Conservation (phyloP, 2,113 vertebrate species). For the Chinchilla lanigera region DNA sequence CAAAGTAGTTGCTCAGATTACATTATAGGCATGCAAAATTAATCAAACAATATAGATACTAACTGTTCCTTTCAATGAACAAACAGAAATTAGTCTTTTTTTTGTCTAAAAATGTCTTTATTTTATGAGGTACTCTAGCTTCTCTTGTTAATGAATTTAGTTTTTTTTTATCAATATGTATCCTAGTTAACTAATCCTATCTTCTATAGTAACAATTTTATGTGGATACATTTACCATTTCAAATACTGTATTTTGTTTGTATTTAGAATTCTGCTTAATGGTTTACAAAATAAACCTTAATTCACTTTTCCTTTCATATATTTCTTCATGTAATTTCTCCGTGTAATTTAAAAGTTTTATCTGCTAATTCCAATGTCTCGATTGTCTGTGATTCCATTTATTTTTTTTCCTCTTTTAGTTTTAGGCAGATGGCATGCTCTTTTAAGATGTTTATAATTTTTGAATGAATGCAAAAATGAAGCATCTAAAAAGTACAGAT, state of each 20-base stretch:
- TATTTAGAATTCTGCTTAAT: background rate
- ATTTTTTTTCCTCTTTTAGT: background rate
- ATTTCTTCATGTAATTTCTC: background rate
- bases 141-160: background rate
- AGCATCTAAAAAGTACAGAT: background rate
- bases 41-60: too few species aligned
- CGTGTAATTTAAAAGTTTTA: background rate
- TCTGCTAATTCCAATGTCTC: background rate
- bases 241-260: background rate
- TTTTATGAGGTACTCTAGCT: background rate
- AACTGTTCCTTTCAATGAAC: too few species aligned
- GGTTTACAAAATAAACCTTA: background rate
- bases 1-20: too few species aligned
- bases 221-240: background rate
- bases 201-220: background rate
- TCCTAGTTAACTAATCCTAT: background rate
- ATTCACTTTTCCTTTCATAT: background rate
- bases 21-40: too few species aligned
- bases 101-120: background rate
- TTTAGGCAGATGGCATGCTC: background rate
- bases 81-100: background rate
- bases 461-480: background rate
- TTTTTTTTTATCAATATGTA: background rate
- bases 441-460: background rate
- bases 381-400: background rate